A percentile compares a stretch with the other conserved stretches of the same genome.
phyloP scores from a whole-genome alignment of 2,113 vertebrate species.

The Ictalurus punctatus region DNA sequence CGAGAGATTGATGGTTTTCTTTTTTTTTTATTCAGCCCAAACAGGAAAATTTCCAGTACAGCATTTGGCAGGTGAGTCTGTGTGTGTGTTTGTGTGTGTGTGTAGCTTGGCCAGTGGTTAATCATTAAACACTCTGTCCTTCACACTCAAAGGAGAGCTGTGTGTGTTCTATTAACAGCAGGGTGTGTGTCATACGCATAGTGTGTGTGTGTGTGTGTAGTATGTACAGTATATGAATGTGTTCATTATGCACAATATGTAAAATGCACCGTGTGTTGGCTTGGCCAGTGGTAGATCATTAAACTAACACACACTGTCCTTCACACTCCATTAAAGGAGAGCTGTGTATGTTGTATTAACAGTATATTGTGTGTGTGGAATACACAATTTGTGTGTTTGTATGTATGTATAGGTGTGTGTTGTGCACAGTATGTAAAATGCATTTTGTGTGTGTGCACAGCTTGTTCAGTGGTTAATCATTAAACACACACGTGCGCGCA shows the following conservation, averaged over 20 bases:
- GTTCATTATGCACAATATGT: neutral
- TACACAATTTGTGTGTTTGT: too few species aligned
- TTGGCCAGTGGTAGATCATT: too few species aligned
- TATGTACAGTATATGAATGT: neutral
- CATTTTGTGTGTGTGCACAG: neutral
- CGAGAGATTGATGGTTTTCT: neutral
- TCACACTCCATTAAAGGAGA: too few species aligned
- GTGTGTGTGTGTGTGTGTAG: neutral
- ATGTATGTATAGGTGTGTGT: neutral
- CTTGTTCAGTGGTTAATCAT: neutral
- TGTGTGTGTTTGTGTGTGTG: constrained; percentile 34
- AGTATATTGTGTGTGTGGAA: too few species aligned
- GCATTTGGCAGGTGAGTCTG: constrained; percentile 91
- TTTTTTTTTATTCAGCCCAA: constrained; percentile 80
- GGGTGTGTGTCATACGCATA: neutral
- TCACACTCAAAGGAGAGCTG: neutral
- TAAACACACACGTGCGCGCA: neutral
- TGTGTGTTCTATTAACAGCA: neutral
- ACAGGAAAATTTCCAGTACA: constrained; percentile 93
- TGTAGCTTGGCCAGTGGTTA: neutral
- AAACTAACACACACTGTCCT: too few species aligned
- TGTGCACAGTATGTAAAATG: too few species aligned
- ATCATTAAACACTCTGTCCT: constrained; percentile 7
- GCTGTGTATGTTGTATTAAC: too few species aligned
- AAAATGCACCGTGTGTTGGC: too few species aligned